Conservation (phyloP, 2,888 invertebrate species). For the Eristalis intricaria region DNA sequence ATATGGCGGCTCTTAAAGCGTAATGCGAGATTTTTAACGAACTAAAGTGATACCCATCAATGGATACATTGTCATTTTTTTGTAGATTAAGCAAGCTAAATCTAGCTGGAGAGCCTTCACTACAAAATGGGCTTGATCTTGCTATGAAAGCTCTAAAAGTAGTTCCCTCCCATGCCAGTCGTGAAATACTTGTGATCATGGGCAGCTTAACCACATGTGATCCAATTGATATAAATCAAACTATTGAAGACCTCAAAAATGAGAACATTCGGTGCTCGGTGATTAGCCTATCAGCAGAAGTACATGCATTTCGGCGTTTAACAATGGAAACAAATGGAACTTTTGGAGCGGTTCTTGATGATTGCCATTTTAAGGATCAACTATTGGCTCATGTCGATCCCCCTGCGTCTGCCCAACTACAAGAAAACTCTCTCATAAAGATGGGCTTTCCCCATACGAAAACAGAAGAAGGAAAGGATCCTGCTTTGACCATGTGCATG, state of each 20-base stretch:
- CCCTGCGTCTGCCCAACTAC: constrained; percentile 87
- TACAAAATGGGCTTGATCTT: constrained; percentile 96
- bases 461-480: constrained; percentile 84
- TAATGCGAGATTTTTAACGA: constrained; percentile 71
- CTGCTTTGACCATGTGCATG: constrained; percentile 94
- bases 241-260: constrained; percentile 88
- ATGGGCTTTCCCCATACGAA: constrained; percentile 97
- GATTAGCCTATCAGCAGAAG: constrained; percentile 97
- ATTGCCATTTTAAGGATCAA: constrained; percentile 87
- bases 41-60: not conserved
- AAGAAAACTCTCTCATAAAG: constrained; percentile 92
- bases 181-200: constrained; percentile 95
- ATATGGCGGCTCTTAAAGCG: constrained; percentile 87
- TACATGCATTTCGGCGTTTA: constrained; percentile 93
- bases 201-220: constrained; percentile 98
- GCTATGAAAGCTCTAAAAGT: constrained; percentile 92
- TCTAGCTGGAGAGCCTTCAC: constrained; percentile 95
- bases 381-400: constrained; percentile 86
- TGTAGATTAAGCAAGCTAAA: constrained; percentile 84
- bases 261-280: constrained; percentile 96
- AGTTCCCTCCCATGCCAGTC: constrained; percentile 96
- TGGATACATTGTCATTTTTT: constrained; percentile 28
- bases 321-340: constrained; percentile 93
- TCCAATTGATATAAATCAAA: constrained; percentile 94
- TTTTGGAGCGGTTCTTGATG: constrained; percentile 93